Evolutionary conservation across 2,888 invertebrate species (phyloP), one percentile per base, ranked within the genome.

Genomic region (Caprella mutica): DNA sequence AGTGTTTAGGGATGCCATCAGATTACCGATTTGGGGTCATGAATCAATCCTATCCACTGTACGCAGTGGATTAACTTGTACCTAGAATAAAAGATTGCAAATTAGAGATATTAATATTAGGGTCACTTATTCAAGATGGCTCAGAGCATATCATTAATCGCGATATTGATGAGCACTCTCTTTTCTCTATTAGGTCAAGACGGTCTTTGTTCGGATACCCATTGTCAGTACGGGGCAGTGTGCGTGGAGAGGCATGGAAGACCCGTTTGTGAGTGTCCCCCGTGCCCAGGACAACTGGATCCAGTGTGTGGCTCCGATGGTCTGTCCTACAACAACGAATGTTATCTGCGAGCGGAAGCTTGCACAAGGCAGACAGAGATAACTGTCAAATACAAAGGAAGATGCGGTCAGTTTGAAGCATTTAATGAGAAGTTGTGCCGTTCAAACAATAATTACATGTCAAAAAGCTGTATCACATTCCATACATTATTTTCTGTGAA

Each of bases 351-450:
- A 70, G 77, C 83, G 57, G 85, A 87, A 71, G 83, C 85, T 17
- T 89, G 89, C 73, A 80, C 83, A 61, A 82, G 83, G 68, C 78
- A 82, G 52, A 78, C 82, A 23, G 80, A 83, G 70, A 84, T 90
- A 67, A 78, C 78, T 65, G 81, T 88, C 55, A 78, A 84, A 29
- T 87, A 89, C 74, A 79, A 81, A 67, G 89, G 89, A 67, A 82
- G 85, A 61, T 91, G 90, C 77, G 86, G 90, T 86, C 76, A 84
- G 86, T 82, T n/a, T n/a, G n/a, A n/a, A n/a, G n/a, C n/a, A n/a
- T n/a, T n/a, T n/a, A n/a, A n/a, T n/a, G n/a, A n/a, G n/a, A n/a
- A n/a, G n/a, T n/a, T n/a, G n/a, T n/a, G n/a, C n/a, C n/a, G n/a
- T n/a, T n/a, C n/a, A n/a, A n/a, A n/a, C n/a, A n/a, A n/a, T n/a